Conservation (phyloP, 1,140 invertebrate species). For the Metopolophium dirhodum region DNA sequence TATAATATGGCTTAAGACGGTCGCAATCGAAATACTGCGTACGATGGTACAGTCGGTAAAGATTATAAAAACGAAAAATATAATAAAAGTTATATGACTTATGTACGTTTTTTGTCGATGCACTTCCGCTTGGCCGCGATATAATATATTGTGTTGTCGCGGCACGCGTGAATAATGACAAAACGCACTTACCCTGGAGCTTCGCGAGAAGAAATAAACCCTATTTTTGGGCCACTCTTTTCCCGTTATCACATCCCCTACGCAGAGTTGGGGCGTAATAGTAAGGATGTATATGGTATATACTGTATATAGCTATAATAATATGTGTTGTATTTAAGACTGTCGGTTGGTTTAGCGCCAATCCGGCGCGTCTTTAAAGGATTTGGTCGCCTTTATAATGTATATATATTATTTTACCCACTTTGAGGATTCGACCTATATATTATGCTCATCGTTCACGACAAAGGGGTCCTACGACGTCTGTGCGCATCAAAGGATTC, state of each 20-base stretch:
- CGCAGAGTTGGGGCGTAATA: neutral
- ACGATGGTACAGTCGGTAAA: neutral
- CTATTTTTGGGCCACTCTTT: neutral
- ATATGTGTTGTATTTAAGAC: neutral
- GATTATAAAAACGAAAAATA: neutral
- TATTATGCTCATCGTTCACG: neutral
- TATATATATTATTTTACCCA: neutral
- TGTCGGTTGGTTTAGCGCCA: conserved; percentile 10
- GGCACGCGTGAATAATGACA: conserved; percentile 28
- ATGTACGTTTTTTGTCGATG: neutral
- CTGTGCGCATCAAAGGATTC: neutral
- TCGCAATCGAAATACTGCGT: neutral
- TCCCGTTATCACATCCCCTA: neutral
- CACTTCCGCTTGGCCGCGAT: neutral
- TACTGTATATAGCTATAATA: neutral
- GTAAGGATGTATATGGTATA: neutral
- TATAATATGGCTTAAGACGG: no score
- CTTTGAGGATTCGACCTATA: neutral
- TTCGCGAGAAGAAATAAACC: neutral
- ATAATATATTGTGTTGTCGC: neutral
- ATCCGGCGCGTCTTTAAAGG: neutral
- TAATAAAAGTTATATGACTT: neutral
- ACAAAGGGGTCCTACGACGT: neutral
- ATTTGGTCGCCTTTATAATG: neutral
- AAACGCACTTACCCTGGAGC: neutral